Evolutionary conservation across 2,797 vertebrate species (phyloP), one percentile per base, ranked within the genome.

Genomic region (Argya squamiceps): DNA sequence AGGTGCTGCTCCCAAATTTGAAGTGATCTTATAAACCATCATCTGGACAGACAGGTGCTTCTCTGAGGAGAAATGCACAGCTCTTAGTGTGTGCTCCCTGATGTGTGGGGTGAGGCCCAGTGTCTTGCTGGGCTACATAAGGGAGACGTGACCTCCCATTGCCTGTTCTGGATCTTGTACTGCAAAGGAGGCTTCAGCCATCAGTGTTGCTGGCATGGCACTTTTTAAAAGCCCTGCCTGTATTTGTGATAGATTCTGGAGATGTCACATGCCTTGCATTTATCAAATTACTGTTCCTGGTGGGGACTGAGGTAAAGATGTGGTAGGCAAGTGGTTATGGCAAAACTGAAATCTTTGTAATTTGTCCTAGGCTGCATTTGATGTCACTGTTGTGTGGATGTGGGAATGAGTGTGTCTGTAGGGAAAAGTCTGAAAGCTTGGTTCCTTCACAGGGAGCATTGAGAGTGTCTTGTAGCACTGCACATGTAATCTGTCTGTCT

Each of bases 81-180:
- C 50, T 84, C 46, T 68, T 21, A n/a, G 24, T 23, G 43, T 79
- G 20, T 41, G 47, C 39, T 92, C 32, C 34, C 10, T 84, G 41
- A 5, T 37, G 17, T 9, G 21, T 30, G 37, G 68, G 24, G 24
- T 58, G 65, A 71, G 29, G 68, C 34, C n/a, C 55, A 32, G 16
- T 55, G n/a, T 50, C 52, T 88, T 49, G 44, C 1, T 3, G 89
- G 47, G 41, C 62, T 60, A 3, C 0, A 0, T 26, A 29, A 50
- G 16, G 41, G 63, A 5, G 76, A 26, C 56, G 52, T 43, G 46
- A 37, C 27, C 12, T 81, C 30, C 43, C 6, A 1, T 27, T 84
- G 63, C 59, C 34, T 37, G 0, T 69, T 52, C 47, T 56, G 69
- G n/a, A 36, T 67, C 59, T 41, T 52, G n/a, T 37, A 44, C 64